Base-by-base conservation (phyloP, 2,113 vertebrate species). In the Alosa alosa region DNA sequence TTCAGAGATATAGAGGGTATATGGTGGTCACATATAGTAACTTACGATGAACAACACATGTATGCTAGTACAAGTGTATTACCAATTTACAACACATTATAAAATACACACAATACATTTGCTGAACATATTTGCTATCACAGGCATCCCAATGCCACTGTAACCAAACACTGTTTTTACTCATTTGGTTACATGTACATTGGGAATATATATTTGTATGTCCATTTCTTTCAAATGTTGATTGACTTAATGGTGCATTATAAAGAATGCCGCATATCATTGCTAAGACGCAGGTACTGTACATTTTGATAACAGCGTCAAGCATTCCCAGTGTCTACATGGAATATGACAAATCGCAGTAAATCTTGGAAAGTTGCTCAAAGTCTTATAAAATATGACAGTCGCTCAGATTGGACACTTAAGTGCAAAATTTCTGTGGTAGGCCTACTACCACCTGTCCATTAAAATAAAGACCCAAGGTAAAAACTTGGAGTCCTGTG, bases 251-350 rank as follows among this genome's bases (percentile, higher is more conserved):
- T 39, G 2, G 5, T 39, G 11, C 31, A 39, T 5, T 5, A 41
- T 78, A 11, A 72, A 72, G 10, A 72, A 44, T 44, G 41, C 17
- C 7, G 4, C 20, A 11, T 18, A 39, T 78, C 36, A 41, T 78
- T 78, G 72, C 72, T 41, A 78, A 41, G 36, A 41, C 13, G 72
- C 72, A 78, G 15, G 31, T 41, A 78, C 31, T 78, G 72, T 78
- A 78, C 72, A 78, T 41, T 39, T 39, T 72, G 64, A 31, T 72
- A 36, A 36, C 64, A 17, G 31, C 39, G 72, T 78, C 31, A 78
- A 78, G 72, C 87, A 88, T 88, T 88, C 87, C 47, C 86, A 52
- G 49, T 72, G 39, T 84, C 82, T 84, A 87, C 82, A 88, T 36
- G 41, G 83, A 36, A 86, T 85, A 85, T 86, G 82, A 85, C 82